Conservation (phyloP, 2,113 vertebrate genomes). For the Sitta europaea region DNA sequence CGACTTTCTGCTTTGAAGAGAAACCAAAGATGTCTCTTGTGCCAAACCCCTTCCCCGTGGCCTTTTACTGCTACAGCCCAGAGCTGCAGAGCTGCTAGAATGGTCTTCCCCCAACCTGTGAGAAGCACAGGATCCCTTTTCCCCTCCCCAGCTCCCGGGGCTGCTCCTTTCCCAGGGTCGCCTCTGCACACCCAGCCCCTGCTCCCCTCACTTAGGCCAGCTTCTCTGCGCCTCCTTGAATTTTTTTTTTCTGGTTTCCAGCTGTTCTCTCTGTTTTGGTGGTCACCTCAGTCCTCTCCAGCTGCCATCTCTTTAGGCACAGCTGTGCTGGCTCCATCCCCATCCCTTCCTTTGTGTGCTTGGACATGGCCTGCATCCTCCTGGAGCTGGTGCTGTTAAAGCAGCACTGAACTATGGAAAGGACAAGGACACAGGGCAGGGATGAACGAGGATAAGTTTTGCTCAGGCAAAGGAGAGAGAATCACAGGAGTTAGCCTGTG, state of each 20-base stretch:
- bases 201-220: not conserved
- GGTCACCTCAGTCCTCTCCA: not conserved
- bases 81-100: not conserved
- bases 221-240: not conserved
- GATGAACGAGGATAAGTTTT: not conserved
- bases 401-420: not conserved
- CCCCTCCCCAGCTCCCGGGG: accelerated
- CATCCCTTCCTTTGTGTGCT: not conserved
- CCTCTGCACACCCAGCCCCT: not conserved
- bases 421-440: not conserved
- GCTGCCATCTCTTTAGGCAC: not conserved
- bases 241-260: not conserved
- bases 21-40: not conserved
- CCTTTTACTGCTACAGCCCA: not conserved
- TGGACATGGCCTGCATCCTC: not conserved
- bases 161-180: not conserved
- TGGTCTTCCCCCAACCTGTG: accelerated
- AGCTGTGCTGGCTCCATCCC: not conserved
- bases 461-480: not conserved
- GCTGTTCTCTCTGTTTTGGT: not conserved
- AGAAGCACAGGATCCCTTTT: not conserved
- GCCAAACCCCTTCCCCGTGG: not conserved
- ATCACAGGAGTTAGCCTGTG: not conserved
- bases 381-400: not conserved
- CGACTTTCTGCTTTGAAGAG: not conserved